These are phyloP conservation scores for Psittacus erithacus DNA, from an alignment of 2,113 vertebrate species.

Conservation along the genomic window DNA sequence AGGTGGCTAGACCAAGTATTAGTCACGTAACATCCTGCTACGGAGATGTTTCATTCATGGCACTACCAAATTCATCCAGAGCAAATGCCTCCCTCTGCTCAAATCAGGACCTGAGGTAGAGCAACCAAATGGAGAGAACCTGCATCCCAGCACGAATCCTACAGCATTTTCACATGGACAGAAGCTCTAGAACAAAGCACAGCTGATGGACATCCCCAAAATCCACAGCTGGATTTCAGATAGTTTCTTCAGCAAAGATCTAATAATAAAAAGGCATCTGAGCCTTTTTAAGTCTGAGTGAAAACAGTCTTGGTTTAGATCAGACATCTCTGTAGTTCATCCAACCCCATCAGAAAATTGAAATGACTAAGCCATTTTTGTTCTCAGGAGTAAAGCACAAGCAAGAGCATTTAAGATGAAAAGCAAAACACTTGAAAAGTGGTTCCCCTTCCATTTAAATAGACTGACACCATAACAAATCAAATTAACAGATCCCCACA, in stretches of 20 bases:
- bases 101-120: neutral
- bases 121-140: neutral
- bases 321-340: slow-evolving; percentile 34
- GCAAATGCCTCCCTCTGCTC: neutral
- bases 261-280: slow-evolving; percentile 26
- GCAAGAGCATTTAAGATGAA: slow-evolving; percentile 19
- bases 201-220: neutral
- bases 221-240: neutral
- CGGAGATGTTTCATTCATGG: neutral
- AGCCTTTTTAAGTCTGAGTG: slow-evolving; percentile 2
- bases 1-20: neutral
- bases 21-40: neutral
- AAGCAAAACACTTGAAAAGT: slow-evolving; percentile 34
- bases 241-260: neutral
- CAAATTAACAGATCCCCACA: neutral
- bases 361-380: slow-evolving; percentile 29
- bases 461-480: slow-evolving; percentile 7
- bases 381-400: neutral
- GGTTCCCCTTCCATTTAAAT: slow-evolving; percentile 25
- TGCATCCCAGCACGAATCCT: neutral
- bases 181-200: neutral
- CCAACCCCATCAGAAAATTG: slow-evolving; percentile 19
- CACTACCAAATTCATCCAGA: neutral
- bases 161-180: neutral
- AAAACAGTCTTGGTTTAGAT: slow-evolving; percentile 41